Evolutionary conservation across 2,888 invertebrate species (phyloP), one percentile per base, ranked within the genome.

Genomic region (Desoria tigrina): DNA sequence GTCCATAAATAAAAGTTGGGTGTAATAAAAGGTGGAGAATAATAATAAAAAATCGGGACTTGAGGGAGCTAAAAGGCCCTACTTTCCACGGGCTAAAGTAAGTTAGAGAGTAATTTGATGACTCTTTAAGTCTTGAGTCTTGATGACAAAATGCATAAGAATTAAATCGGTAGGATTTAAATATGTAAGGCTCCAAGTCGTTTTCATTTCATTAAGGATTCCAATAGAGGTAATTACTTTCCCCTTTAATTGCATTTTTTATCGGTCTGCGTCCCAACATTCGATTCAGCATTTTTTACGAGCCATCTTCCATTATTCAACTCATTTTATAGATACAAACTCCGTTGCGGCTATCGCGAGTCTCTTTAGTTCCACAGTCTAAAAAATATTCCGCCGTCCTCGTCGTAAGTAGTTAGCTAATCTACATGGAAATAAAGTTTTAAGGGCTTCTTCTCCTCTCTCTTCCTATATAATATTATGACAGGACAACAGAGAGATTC

Each of bases 201-300:
- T 69, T 71, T 63, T 65, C 65, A 66, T 71, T 71, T 71, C 71
- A 71, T 71, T 68, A 63, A 63, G 45, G n/a, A 50, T 53, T 61
- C 37, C 45, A 64, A 66, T 61, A 68, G 65, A 73, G 69, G 71
- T 68, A 74, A 75, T 75, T 75, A 74, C 73, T 70, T 74, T 69
- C 70, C 69, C 69, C 72, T 74, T 76, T 76, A 76, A 76, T 76
- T 76, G 69, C 74, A 68, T 73, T 76, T 76, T 76, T 76, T 74
- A 74, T 73, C 74, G 69, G 69, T 68, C 68, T 63, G 61, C 62
- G 63, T 65, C 64, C 67, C 67, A 57, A 63, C 61, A 72, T 74
- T 74, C 74, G 74, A 74, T 74, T 72, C 74, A 72, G 62, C 67
- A 68, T 72, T 74, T 72, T 74, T 72, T 74, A 74, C 66, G 70